Conservation (phyloP, 2,888 invertebrate species). For the Desoria tigrina region DNA sequence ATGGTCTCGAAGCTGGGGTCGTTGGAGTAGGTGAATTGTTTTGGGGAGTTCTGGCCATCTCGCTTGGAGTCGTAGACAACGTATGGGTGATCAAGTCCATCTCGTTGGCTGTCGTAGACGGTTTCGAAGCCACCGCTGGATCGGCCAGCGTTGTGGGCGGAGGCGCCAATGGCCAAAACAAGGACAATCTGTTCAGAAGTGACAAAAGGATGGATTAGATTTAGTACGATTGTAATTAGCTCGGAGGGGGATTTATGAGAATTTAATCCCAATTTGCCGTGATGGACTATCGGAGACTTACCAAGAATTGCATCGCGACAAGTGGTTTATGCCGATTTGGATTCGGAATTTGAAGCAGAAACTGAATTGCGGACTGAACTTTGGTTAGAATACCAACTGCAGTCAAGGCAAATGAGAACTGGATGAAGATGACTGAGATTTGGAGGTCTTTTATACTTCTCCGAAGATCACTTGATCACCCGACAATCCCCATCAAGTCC, state of each 20-base stretch:
- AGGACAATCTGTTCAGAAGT: conserved; percentile 10
- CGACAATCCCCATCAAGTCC: not conserved
- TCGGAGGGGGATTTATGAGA: too few relatives aligned
- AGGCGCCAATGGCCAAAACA: conserved; percentile 25
- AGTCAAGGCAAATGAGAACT: not conserved
- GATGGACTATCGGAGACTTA: conserved; percentile 1
- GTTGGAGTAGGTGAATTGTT: conserved; percentile 22
- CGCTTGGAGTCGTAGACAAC: conserved; percentile 40
- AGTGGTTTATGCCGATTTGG: not conserved
- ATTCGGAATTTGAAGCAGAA: not conserved
- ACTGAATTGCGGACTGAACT: not conserved
- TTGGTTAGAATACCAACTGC: conserved; percentile 1
- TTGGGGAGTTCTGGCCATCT: conserved; percentile 26
- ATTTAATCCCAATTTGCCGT: too few relatives aligned
- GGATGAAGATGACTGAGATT: not conserved
- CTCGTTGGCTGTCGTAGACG: conserved; percentile 12
- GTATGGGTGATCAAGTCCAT: conserved; percentile 25
- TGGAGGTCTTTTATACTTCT: not conserved
- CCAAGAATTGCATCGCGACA: conserved; percentile 15
- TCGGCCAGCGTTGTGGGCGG: conserved; percentile 30
- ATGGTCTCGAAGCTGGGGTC: conserved; percentile 33
- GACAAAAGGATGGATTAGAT: not conserved
- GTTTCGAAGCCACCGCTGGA: conserved; percentile 23
- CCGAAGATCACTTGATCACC: not conserved
- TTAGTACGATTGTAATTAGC: not conserved